A percentile compares a stretch with the other conserved stretches of the same genome.
phyloP scores from a whole-genome alignment of 2,113 vertebrate genomes.

The Hypomesus transpacificus region DNA sequence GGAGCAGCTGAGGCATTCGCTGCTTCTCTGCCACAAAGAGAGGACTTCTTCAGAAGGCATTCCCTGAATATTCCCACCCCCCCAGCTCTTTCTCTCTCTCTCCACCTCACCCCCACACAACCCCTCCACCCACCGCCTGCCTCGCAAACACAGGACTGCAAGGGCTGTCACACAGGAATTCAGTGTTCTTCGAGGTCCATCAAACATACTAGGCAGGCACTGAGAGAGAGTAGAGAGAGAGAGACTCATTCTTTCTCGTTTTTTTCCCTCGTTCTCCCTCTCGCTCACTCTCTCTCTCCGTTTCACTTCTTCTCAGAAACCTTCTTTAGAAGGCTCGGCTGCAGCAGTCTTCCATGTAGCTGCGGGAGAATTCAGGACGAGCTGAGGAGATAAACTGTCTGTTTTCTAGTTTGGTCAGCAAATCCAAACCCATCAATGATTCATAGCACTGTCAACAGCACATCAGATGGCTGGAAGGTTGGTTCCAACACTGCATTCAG shows the following conservation, averaged over 20 bases:
- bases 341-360: constrained; percentile 28
- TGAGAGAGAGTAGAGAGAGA: background rate
- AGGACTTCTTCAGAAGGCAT: constrained; percentile 56
- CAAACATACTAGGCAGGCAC: constrained; percentile 27
- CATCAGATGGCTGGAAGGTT: constrained; percentile 42
- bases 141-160: constrained; percentile 14
- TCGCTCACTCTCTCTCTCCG: background rate
- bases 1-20: constrained; percentile 28
- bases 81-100: constrained; percentile 1
- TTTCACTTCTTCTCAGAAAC: constrained; percentile 3
- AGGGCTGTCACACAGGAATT: constrained; percentile 43
- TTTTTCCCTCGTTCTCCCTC: background rate
- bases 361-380: constrained; percentile 37
- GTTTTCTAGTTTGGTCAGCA: constrained; percentile 59
- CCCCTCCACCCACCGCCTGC: constrained; percentile 28
- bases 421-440: constrained; percentile 67
- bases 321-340: constrained; percentile 12
- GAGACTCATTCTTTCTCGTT: background rate
- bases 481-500: constrained; percentile 36
- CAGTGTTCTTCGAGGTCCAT: constrained; percentile 32
- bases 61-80: constrained; percentile 56
- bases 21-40: constrained; percentile 44
- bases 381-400: constrained; percentile 23
- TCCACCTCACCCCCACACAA: constrained; percentile 17
- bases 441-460: constrained; percentile 61